A percentile compares a stretch with the other conserved stretches of the same genome.
These are phyloP conservation scores for Lepidotrigona ventralis DNA, from an alignment of 1,140 invertebrate genomes.

Conservation along the genomic window DNA sequence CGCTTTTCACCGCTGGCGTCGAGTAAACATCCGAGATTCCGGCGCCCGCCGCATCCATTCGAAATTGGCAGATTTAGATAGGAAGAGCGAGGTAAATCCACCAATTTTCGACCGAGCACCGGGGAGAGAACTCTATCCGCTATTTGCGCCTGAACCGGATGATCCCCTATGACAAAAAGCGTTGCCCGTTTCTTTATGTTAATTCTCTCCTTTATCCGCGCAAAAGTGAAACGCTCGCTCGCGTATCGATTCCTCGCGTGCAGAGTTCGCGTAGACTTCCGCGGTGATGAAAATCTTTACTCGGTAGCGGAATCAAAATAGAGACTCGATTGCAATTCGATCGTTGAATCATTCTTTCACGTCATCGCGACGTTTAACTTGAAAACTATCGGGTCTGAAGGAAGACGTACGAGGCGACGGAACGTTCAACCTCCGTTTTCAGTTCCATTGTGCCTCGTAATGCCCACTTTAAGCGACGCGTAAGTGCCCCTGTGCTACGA, in stretches of 20 bases:
- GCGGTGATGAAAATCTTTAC: background rate
- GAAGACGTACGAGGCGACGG: conserved; percentile 13
- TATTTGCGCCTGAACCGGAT: conserved; percentile 30
- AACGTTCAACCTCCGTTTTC: conserved; percentile 46
- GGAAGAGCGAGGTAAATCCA: conserved; percentile 46
- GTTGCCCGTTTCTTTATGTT: background rate
- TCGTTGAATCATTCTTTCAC: background rate
- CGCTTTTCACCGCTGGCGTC: conserved; percentile 61
- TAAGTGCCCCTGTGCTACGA: conserved; percentile 53
- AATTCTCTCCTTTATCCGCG: background rate
- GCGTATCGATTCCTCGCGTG: background rate
- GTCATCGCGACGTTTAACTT: background rate
- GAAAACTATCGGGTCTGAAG: background rate
- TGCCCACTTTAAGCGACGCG: conserved; percentile 63
- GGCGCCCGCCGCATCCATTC: conserved; percentile 51
- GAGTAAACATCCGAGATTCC: conserved; percentile 59
- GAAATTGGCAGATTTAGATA: conserved; percentile 65
- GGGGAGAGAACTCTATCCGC: conserved; percentile 7
- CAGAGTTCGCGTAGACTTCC: background rate
- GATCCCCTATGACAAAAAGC: conserved; percentile 31
- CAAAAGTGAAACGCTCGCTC: background rate
- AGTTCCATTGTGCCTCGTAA: conserved; percentile 57
- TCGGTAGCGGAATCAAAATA: background rate
- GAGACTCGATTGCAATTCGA: background rate
- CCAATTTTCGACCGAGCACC: conserved; percentile 41